A percentile compares a stretch with the other conserved stretches of the same genome.
These are phyloP conservation scores for Drosophila ambigua DNA, from an alignment of 1,140 invertebrate species.

Conservation along the genomic window DNA sequence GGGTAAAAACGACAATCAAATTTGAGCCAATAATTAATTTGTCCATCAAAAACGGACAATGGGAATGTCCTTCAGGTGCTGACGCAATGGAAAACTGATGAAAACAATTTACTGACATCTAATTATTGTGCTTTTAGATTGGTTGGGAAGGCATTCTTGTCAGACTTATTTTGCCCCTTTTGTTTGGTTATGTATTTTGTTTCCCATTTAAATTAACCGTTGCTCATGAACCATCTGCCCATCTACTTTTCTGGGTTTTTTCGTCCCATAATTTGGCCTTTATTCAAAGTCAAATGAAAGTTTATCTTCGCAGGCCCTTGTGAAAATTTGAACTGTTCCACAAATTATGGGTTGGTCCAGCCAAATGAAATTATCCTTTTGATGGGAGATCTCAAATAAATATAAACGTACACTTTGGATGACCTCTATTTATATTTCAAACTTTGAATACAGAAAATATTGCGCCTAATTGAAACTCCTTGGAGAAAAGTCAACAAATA, in stretches of 20 bases:
- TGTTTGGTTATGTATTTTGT: no score
- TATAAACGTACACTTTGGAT: constrained; percentile 33
- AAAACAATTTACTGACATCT: background rate
- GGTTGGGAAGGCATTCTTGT: no score
- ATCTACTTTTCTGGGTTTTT: no score
- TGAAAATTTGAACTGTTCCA: constrained; percentile 40
- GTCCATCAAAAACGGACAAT: constrained; percentile 43
- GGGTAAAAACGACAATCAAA: constrained; percentile 38
- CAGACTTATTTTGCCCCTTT: no score
- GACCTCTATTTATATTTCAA: constrained; percentile 50
- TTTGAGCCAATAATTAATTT: constrained; percentile 47
- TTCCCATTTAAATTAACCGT: no score
- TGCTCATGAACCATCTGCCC: no score
- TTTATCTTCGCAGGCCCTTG: constrained; percentile 5
- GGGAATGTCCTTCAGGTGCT: constrained; percentile 25
- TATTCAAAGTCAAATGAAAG: no score
- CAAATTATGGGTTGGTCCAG: constrained; percentile 37
- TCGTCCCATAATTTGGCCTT: no score
- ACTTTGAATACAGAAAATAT: constrained; percentile 29
- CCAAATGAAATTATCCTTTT: constrained; percentile 37
- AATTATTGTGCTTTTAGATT: background rate
- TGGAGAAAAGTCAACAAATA: constrained; percentile 47
- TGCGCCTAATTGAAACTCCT: constrained; percentile 58
- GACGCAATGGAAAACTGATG: background rate
- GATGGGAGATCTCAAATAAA: constrained; percentile 17